Conservation (phyloP, 2,888 invertebrate genomes). For the Synanthedon myopaeformis region DNA sequence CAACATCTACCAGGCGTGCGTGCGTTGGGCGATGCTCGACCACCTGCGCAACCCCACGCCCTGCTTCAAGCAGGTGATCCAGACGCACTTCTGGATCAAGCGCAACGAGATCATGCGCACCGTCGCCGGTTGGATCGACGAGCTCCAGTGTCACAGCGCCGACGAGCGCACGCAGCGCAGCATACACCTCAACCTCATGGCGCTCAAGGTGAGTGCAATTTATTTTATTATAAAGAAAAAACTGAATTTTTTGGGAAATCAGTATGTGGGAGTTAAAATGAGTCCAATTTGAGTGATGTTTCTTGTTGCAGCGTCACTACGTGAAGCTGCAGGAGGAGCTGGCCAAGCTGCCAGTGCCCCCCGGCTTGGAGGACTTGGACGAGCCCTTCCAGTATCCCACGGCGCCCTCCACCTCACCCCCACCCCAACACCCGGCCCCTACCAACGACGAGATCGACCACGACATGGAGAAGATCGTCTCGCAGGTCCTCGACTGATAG, state of each 20-base stretch:
- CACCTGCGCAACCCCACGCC: conserved; percentile 90
- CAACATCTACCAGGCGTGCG: conserved; percentile 94
- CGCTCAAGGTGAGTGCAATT: conserved; percentile 74
- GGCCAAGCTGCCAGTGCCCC: conserved; percentile 83
- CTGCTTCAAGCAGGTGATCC: conserved; percentile 92
- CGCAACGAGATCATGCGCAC: conserved; percentile 90
- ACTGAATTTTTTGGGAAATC: no score
- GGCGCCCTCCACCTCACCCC: conserved; percentile 34
- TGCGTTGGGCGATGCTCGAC: conserved; percentile 96
- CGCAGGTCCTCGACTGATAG: conserved; percentile 73
- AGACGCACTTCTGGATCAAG: conserved; percentile 95
- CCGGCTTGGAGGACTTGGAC: conserved; percentile 78
- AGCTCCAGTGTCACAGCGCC: conserved; percentile 81
- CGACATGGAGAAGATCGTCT: conserved; percentile 83
- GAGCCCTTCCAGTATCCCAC: conserved; percentile 66
- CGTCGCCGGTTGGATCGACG: conserved; percentile 90
- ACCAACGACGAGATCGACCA: conserved; percentile 74
- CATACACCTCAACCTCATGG: conserved; percentile 78
- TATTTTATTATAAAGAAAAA: not conserved
- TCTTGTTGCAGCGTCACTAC: conserved; percentile 77
- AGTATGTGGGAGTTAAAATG: no score
- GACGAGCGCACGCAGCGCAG: conserved; percentile 84
- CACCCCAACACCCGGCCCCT: conserved; percentile 13
- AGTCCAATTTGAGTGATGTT: not conserved
- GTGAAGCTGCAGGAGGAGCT: conserved; percentile 88